Base-by-base conservation (phyloP, 2,113 vertebrate species). In the Origma solitaria region DNA sequence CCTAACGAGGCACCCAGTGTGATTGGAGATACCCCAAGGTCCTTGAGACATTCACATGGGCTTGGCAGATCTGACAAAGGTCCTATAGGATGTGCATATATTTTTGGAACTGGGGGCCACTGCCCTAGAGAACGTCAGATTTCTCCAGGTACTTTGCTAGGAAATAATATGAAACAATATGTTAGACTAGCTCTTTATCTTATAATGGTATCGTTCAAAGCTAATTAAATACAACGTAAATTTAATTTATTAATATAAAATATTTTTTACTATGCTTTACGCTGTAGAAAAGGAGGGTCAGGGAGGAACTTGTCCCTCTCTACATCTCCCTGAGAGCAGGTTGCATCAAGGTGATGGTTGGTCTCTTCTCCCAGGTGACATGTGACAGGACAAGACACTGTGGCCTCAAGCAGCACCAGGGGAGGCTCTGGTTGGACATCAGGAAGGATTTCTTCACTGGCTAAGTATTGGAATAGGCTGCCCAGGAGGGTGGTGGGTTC, bases 11-110 rank as follows among this genome's bases (percentile, higher is more conserved):
- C 21, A 86, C 15, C 49, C 20, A 28, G 47, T 35, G 51, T 30
- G 58, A 77, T 35, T 20, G 58, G 45, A 91, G 64, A 77, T 17
- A 28, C 13, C 45, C 9, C 30, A 35, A 70, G 42, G 68, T 77
- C 12, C 10, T 11, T 27, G 31, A 70, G 71, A 81, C 19, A 20
- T 54, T 44, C 27, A 13, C 38, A 42, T 11, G 18, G 17, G 13
- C 45, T 70, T 86, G 51, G 27, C 15, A 78, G 54, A 22, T 12
- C 42, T 45, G 30, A 57, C 14, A 81, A 42, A 81, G 9, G 35
- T 58, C 42, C 57, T 65, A 0, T 4, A 47, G 35, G 9, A 65
- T 19, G 4, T 47, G 16, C 2, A 13, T 1, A 1, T 47, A 8
- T 38, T 71, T 90, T 82, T 88, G 42, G 50, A 88, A 47, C 53